Percentiles rank a stretch among this genome's conserved stretches.
phyloP scores from a whole-genome alignment of 2,888 invertebrate species.

The Archaeoteleia sp. region DNA sequence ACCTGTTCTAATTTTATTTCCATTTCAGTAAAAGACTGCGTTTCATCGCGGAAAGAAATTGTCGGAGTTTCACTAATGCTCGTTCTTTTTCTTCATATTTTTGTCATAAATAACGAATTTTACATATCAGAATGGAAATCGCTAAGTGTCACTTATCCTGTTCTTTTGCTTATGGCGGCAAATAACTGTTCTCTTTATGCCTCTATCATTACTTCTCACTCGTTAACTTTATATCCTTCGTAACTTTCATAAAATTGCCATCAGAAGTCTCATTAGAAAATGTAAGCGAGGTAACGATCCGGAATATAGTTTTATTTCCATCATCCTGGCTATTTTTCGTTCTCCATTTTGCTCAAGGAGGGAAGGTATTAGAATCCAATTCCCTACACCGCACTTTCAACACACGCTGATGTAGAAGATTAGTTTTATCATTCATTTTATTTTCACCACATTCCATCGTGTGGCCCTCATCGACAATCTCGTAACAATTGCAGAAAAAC shows the following conservation, averaged over 20 bases:
- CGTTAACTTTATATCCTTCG: conserved; percentile 10
- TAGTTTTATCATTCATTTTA: conserved; percentile 11
- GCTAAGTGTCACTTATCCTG: conserved; percentile 12
- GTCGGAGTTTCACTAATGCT: no score
- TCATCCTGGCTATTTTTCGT: background rate
- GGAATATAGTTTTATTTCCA: background rate
- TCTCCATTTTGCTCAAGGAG: background rate
- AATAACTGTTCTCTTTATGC: conserved; percentile 20
- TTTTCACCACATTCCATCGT: conserved; percentile 38
- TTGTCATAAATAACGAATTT: conserved; percentile 8
- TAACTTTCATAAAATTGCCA: conserved; percentile 9
- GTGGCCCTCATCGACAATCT: conserved; percentile 32
- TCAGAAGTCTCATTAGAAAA: conserved; percentile 15
- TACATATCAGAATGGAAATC: conserved; percentile 22
- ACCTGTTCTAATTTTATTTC: no score
- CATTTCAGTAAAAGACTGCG: no score
- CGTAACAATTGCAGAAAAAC: conserved; percentile 47
- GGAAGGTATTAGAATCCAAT: background rate
- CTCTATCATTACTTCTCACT: conserved; percentile 18
- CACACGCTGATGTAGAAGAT: background rate
- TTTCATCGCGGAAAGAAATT: no score
- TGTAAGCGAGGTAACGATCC: conserved; percentile 4
- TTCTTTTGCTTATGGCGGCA: conserved; percentile 15
- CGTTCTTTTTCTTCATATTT: conserved; percentile 9
- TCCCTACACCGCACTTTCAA: no score